Conservation (phyloP, 2,797 vertebrate genomes). For the Mormyrops boulengeri region DNA sequence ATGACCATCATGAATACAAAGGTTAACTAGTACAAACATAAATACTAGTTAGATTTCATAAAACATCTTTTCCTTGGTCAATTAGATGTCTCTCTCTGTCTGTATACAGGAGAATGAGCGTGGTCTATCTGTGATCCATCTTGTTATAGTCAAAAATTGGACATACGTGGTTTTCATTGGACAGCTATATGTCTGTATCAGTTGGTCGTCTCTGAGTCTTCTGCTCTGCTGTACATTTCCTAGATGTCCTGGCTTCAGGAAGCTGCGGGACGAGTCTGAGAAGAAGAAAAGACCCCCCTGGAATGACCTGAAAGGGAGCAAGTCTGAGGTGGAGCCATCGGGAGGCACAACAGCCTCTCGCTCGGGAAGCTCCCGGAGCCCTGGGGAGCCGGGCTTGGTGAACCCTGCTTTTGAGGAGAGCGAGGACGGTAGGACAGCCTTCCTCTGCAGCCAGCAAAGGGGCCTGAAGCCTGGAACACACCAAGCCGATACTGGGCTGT, state of each 20-base stretch:
- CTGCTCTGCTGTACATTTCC: constrained; percentile 2
- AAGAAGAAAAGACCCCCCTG: constrained; percentile 66
- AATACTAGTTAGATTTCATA: background rate
- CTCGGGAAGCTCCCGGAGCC: constrained; percentile 55
- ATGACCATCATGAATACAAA: background rate
- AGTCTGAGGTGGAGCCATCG: constrained; percentile 56
- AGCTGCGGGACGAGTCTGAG: constrained; percentile 72
- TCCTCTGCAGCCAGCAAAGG: background rate
- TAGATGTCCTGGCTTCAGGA: constrained; percentile 80
- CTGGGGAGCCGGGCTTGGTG: constrained; percentile 75
- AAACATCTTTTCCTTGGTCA: background rate
- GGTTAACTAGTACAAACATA: background rate
- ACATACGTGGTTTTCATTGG: constrained; percentile 27
- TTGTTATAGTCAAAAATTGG: background rate
- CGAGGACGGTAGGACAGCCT: constrained; percentile 72
- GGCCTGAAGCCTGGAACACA: background rate
- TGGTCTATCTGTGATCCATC: background rate
- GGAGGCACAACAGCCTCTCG: constrained; percentile 59
- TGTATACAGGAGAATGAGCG: background rate
- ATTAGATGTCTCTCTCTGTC: background rate
- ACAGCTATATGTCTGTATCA: constrained; percentile 16
- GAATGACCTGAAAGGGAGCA: constrained; percentile 66
- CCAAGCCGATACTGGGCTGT: background rate
- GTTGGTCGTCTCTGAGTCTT: background rate
- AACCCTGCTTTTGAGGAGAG: constrained; percentile 85